Conservation (phyloP, 2,888 invertebrate species). For the Sphaerophoria taeniata region DNA sequence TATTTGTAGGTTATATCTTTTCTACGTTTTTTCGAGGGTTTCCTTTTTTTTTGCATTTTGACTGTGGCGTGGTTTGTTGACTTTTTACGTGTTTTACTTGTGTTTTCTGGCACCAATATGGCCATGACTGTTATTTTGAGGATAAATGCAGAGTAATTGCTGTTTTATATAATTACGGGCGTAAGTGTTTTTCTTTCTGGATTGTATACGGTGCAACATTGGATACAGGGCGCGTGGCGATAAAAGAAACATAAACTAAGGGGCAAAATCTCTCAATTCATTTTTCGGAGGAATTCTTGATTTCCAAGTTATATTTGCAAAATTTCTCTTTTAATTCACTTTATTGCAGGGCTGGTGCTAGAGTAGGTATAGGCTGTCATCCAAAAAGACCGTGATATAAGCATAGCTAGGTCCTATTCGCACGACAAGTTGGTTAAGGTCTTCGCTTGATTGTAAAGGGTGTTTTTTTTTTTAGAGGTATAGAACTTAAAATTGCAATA, state of each 20-base stretch:
- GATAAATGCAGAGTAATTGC: constrained; percentile 15
- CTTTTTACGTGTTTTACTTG: constrained; percentile 56
- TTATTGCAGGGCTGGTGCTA: no score
- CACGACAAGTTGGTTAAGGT: no score
- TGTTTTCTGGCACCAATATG: constrained; percentile 61
- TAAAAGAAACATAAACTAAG: background rate
- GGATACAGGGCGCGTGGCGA: constrained; percentile 61
- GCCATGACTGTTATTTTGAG: constrained; percentile 44
- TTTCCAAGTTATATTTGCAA: no score
- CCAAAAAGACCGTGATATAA: no score
- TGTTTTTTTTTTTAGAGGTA: no score
- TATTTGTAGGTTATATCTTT: constrained; percentile 36
- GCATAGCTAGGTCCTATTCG: no score
- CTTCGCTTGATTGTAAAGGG: no score
- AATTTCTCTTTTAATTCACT: no score
- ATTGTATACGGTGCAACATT: constrained; percentile 15
- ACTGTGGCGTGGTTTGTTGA: constrained; percentile 34
- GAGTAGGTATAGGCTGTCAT: no score
- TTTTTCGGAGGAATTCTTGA: no score
- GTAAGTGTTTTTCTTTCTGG: constrained; percentile 12
- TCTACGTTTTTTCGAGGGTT: constrained; percentile 10
- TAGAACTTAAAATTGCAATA: no score
- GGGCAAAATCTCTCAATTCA: no score
- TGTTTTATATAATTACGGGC: constrained; percentile 21
- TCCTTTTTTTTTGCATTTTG: background rate